Evolutionary conservation across 2,113 vertebrate genomes (phyloP), one percentile per base, ranked within the genome.

Genomic region (Polypterus senegalus): DNA sequence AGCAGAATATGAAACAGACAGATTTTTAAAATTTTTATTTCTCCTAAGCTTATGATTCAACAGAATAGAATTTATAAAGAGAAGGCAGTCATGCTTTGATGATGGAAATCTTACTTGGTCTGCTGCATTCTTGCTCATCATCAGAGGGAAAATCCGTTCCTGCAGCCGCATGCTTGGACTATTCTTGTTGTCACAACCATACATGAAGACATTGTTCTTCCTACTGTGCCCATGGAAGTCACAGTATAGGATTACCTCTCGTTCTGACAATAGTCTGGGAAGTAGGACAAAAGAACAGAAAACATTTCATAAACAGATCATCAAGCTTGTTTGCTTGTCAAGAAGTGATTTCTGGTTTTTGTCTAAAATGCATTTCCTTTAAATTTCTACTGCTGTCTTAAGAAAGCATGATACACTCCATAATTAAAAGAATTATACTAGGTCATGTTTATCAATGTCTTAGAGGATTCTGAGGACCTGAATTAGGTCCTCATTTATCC

Each of bases 161-260:
- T 67, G 73, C 48, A 92, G 87, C 71, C 77, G 78, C 2, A 49
- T 60, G 1, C 74, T 45, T 0, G 61, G 43, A 0, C 69, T 55
- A 0, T 57, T 5, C 0, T 54, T 47, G 3, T 69, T 78, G 7
- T 77, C 81, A 1, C 95, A 98, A 55, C 95, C 92, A 0, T 97
- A 97, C 85, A 97, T 86, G 71, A 97, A 97, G 61, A 89, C 83
- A 0, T 97, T 93, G 76, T 87, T 92, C 79, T 95, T 97, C 11
- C 88, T 81, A 67, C 84, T 97, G 79, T 98, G 94, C 3, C 93
- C 92, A 0, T 98, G 95, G 76, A 97, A 89, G 63, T 97, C 92
- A 0, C 94, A 98, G 62, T 92, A 98, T 45, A 96, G 74, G 69
- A 89, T 69, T 11, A 97, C 83, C 27, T 96, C 91, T 61, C 63